These are phyloP conservation scores for Parauchenoglanis ngamensis DNA, from an alignment of 2,797 vertebrate genomes.

Conservation along the genomic window DNA sequence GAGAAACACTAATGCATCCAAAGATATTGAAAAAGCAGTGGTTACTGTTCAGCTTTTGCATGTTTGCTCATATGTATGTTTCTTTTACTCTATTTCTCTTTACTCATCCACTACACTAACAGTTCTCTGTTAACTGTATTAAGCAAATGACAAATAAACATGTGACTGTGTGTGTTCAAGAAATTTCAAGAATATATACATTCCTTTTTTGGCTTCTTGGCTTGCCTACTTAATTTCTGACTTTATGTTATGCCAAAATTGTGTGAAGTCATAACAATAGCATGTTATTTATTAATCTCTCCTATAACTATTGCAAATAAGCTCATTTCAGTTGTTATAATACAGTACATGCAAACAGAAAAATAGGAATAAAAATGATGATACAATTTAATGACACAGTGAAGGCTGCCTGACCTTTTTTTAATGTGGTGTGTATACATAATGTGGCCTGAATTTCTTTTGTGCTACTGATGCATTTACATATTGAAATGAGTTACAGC, in stretches of 20 bases:
- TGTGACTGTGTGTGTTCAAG: neutral
- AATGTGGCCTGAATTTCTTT: slow-evolving; percentile 48
- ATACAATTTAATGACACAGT: slow-evolving; percentile 35
- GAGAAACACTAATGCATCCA: neutral
- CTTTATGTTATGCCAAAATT: slow-evolving; percentile 13
- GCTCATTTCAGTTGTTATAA: slow-evolving; percentile 3
- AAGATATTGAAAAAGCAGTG: neutral
- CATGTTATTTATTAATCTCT: slow-evolving; percentile 28
- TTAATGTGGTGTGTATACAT: slow-evolving; percentile 39
- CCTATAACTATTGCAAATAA: slow-evolving; percentile 18
- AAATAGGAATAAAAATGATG: slow-evolving; percentile 11
- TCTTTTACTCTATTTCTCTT: neutral
- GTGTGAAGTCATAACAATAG: slow-evolving; percentile 2
- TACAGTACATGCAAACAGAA: slow-evolving; percentile 8
- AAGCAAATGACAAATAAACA: neutral
- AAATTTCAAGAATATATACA: neutral
- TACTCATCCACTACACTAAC: neutral
- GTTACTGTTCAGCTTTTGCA: neutral
- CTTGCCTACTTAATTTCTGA: neutral
- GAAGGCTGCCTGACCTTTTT: slow-evolving; percentile 28
- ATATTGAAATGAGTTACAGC: slow-evolving; percentile 58
- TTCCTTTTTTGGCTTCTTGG: neutral
- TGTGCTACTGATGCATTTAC: slow-evolving; percentile 53
- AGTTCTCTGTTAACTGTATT: neutral
- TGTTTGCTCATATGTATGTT: neutral